A percentile compares a stretch with the other conserved stretches of the same genome.
phyloP scores from a whole-genome alignment of 2,888 invertebrate species.

The Cantharis lateralis region DNA sequence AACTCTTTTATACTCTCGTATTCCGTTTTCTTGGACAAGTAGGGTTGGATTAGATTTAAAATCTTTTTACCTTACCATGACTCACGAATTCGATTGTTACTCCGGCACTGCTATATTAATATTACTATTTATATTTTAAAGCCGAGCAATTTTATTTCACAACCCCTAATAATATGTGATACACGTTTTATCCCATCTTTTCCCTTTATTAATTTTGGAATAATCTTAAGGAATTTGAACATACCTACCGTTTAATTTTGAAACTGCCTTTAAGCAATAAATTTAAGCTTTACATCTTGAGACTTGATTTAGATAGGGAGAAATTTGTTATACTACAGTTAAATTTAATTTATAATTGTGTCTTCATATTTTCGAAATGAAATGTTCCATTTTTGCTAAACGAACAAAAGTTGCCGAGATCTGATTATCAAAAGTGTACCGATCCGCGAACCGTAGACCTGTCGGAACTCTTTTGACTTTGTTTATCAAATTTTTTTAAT shows the following conservation, averaged over 20 bases:
- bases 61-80: constrained; percentile 9
- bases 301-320: constrained; percentile 10
- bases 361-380: background rate
- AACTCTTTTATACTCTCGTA: background rate
- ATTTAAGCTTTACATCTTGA: constrained; percentile 14
- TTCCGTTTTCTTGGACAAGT: constrained; percentile 5
- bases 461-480: background rate
- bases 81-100: background rate
- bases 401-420: background rate
- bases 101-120: background rate
- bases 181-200: background rate
- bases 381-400: background rate
- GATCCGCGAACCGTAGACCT: background rate
- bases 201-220: constrained; percentile 9
- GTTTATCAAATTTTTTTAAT: background rate
- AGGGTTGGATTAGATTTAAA: constrained; percentile 7
- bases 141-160: background rate
- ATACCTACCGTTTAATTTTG: constrained; percentile 19
- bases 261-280: constrained; percentile 18
- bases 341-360: background rate
- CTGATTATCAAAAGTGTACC: background rate
- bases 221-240: constrained; percentile 14
- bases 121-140: background rate
- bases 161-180: background rate
- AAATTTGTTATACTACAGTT: constrained; percentile 1